Evolutionary conservation across 2,888 invertebrate species (phyloP).

Genomic region (Philonicus albiceps): DNA sequence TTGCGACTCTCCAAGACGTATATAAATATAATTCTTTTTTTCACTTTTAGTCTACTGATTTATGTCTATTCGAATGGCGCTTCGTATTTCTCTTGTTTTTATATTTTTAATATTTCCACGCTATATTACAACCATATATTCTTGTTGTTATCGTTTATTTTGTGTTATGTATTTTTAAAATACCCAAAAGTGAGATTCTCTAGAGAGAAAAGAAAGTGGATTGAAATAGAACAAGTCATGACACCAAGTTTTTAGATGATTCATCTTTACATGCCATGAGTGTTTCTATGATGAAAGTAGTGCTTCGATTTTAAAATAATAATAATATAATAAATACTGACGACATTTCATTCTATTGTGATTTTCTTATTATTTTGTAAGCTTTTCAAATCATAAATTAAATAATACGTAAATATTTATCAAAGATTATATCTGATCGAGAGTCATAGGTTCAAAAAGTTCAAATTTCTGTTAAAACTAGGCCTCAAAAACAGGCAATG

Average conservation of each 20-base stretch:
- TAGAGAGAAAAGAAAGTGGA: not conserved
- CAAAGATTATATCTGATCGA: no score
- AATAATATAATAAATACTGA: no score
- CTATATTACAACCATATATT: slow-evolving; percentile 14
- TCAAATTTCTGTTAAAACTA: no score
- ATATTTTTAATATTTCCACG: not conserved
- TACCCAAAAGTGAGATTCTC: not conserved
- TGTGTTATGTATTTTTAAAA: not conserved
- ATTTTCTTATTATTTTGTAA: no score
- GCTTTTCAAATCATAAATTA: no score
- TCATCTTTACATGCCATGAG: not conserved
- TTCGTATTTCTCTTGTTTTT: not conserved
- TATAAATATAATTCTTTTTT: slow-evolving; percentile 13
- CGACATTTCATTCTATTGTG: no score
- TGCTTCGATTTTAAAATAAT: not conserved
- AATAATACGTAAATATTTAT: no score
- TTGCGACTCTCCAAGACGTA: not conserved
- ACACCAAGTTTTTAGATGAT: not conserved
- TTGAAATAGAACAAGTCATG: not conserved
- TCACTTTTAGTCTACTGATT: not conserved
- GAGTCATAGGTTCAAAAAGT: no score
- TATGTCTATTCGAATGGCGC: slow-evolving; percentile 5
- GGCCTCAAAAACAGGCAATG: no score
- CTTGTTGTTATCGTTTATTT: slow-evolving; percentile 4
- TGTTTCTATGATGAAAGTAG: no score